These are phyloP conservation scores for Daubentonia madagascariensis DNA, from an alignment of 2,113 vertebrate species.

Conservation along the genomic window DNA sequence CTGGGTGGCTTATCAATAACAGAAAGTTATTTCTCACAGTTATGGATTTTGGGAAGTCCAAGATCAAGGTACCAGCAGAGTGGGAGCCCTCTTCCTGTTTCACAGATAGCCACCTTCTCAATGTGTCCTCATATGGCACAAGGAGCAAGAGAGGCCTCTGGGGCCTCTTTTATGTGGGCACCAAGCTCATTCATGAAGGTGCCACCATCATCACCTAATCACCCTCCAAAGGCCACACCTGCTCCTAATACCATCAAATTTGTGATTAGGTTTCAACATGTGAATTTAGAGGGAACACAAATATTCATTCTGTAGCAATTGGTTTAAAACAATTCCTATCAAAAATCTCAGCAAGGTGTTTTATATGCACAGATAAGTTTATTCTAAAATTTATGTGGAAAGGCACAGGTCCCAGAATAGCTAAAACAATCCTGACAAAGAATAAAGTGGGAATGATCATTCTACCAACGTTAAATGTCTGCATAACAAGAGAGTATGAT, in stretches of 20 bases:
- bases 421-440: not conserved
- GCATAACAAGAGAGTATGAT: not conserved
- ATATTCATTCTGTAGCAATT: not conserved
- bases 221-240: not conserved
- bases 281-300: not conserved
- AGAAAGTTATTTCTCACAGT: not conserved
- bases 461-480: not conserved
- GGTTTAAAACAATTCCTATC: not conserved
- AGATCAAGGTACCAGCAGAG: not conserved
- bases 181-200: not conserved
- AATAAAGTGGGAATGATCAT: not conserved
- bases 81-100: not conserved
- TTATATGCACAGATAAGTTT: not conserved
- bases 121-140: not conserved
- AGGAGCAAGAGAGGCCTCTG: not conserved
- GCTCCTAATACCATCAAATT: not conserved
- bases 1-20: not conserved
- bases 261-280: not conserved
- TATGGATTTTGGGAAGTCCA: not conserved
- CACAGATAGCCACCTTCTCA: not conserved
- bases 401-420: not conserved
- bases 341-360: not conserved
- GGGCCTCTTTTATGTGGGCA: not conserved
- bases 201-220: not conserved
- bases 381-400: not conserved